Base-by-base conservation (phyloP, 2,113 vertebrate genomes). In the Hemiprocne comata region DNA sequence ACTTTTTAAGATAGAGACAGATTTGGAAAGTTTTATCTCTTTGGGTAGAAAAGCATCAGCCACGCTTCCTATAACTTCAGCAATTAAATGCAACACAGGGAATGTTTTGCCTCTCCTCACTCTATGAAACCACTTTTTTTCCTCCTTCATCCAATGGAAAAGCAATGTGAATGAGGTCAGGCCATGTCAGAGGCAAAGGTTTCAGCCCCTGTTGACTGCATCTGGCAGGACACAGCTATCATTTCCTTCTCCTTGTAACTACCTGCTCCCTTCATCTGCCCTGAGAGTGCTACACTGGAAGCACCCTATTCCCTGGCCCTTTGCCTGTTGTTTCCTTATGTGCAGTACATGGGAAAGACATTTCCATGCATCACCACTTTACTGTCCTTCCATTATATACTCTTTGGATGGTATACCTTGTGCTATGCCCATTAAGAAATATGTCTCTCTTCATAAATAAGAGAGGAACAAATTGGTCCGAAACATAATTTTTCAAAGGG, bases 261-360 rank as follows among this genome's bases (percentile, higher is more conserved):
- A 10, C 36, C 50, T 6, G 1, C 13, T 44, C 33, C 13, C 11
- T 64, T 38, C 14, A 21, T 29, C 48, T 70, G 28, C 11, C 8
- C 23, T 38, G 9, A 17, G 29, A 53, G 26, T 29, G 14, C 23
- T 11, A 19, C 5, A 1, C 10, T 11, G 11, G 55, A 25, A 58
- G 5, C 25, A 48, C 29, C 25, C 21, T 8, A 3, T 46, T 38
- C 51, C 6, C 36, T 73, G 19, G 12, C 9, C 14, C 42, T 23
- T 14, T 9, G 13, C 19, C 17, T 57, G 7, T 21, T 42, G 11
- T 14, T 24, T 67, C 31, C 46, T 9, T 31, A 16, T 0, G 0
- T 58, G 26, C 9, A 19, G 11, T 31, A 33, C 10, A 17, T 4
- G 4, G 16, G 46, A n/a, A n/a, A 34, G n/a, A 26, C 7, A 1